A percentile compares a stretch with the other conserved stretches of the same genome.
phyloP scores from a whole-genome alignment of 2,888 invertebrate genomes.

The Frankliniella fusca region DNA sequence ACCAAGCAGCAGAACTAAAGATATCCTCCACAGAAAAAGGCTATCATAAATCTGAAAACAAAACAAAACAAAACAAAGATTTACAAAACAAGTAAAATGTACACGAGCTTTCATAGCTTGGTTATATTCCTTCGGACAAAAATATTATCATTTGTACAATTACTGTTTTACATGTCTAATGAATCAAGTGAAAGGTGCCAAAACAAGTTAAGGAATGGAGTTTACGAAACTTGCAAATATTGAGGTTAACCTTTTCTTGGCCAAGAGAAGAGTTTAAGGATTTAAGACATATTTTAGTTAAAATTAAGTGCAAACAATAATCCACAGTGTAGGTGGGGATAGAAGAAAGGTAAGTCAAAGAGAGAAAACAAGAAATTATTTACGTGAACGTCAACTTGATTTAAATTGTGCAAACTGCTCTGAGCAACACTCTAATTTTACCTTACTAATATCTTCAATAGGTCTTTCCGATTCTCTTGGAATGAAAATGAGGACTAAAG shows the following conservation, averaged over 20 bases:
- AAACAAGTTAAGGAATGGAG: background rate
- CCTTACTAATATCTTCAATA: slow-evolving; percentile 49
- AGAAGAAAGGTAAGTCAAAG: background rate
- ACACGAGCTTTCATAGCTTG: background rate
- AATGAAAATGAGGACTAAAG: slow-evolving; percentile 57
- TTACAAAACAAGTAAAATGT: no score
- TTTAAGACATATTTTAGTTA: background rate
- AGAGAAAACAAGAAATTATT: background rate
- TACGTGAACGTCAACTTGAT: background rate
- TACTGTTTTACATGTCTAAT: background rate
- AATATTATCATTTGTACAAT: no score
- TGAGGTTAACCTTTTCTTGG: background rate
- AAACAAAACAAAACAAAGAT: no score
- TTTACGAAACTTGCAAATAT: no score
- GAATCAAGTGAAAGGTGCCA: slow-evolving; percentile 22
- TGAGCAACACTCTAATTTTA: slow-evolving; percentile 44
- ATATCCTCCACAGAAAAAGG: slow-evolving; percentile 52
- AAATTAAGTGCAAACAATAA: background rate
- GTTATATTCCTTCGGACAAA: no score
- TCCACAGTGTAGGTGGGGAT: background rate
- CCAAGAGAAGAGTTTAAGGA: background rate
- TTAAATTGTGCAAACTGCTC: background rate
- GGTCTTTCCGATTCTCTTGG: slow-evolving; percentile 51
- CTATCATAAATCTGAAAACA: slow-evolving; percentile 54
- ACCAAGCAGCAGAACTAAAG: slow-evolving; percentile 49